Conservation (phyloP, 2,113 vertebrate species). For the Melanerpes aurifrons region DNA sequence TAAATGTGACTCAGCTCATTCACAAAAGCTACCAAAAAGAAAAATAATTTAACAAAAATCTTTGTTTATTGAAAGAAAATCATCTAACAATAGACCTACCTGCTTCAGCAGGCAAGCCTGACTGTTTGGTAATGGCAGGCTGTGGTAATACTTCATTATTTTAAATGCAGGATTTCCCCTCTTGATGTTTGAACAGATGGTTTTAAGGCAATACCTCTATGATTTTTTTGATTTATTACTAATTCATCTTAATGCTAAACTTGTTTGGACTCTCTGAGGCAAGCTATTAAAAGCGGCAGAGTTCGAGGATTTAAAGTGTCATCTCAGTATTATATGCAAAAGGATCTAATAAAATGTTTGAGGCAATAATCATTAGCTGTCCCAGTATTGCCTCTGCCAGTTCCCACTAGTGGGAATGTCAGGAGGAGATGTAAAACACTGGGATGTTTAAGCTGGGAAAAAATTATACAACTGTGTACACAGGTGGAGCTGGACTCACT, state of each 20-base stretch:
- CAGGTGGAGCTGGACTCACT: not conserved
- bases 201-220: not conserved
- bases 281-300: not conserved
- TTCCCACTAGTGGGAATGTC: not conserved
- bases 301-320: not conserved
- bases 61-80: conserved; percentile 69
- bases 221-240: not conserved
- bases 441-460: not conserved
- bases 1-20: conserved; percentile 28
- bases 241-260: not conserved
- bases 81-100: conserved; percentile 57
- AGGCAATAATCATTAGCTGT: not conserved
- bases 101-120: conserved; percentile 69
- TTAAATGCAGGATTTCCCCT: conserved; percentile 57
- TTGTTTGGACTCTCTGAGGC: not conserved
- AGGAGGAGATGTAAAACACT: not conserved
- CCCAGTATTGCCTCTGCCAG: not conserved
- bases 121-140: not conserved
- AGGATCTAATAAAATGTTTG: not conserved
- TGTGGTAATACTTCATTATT: not conserved
- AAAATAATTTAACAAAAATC: not conserved
- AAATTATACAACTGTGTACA: not conserved
- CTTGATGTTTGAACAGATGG: conserved; percentile 75
- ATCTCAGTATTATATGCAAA: not conserved
- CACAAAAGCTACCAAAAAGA: not conserved